Base-by-base conservation (phyloP, 2,888 invertebrate species). In the Nomada flava region DNA sequence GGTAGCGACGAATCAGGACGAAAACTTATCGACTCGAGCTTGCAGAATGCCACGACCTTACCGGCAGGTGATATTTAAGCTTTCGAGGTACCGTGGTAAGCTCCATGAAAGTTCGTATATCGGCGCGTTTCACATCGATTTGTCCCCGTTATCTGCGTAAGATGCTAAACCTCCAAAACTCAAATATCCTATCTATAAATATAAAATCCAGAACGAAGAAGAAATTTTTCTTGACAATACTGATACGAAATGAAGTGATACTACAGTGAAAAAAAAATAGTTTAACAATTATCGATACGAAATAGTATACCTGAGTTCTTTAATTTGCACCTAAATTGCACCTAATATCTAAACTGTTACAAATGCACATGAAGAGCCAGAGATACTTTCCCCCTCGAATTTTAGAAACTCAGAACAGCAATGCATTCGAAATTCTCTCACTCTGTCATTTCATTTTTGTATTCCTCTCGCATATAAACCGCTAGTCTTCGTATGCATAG, bases 21-120 rank as follows among this genome's bases (percentile, higher is more conserved):
- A 70, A 76, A 59, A 20, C 52, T 86, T 75, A 68, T 75, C 81
- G 67, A 67, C 67, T 23, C 57, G 52, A 62, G 74, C 69, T 69
- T 47, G 18, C 69, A 18, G 23, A 44, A 62, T 13, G 15, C 4
- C 1, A 36, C 55, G 26, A 23, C 62, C 23, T 86, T 86, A 86
- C 86, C 86, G 86, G 82, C 86, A 62, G 79, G 13, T 0, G 86
- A 73, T 86, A 78, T 11, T 50, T 18, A 57, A 79, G 60, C 64
- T 72, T 63, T 3, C 20, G 50, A 9, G 5, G 42, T 75, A 20
- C 36, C 36, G 36, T 5, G 36, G 36, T 36, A 36, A 36, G 36
- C 59, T 29, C 2, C 20, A 10, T 2, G n/a, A 57, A 70, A 62
- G 57, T 62, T 76, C 18, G 36, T 36, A 29, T 62, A 75, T 75